Evolutionary conservation across 2,113 vertebrate species (phyloP), one percentile per base, ranked within the genome.

Genomic region (Tupaia chinensis): DNA sequence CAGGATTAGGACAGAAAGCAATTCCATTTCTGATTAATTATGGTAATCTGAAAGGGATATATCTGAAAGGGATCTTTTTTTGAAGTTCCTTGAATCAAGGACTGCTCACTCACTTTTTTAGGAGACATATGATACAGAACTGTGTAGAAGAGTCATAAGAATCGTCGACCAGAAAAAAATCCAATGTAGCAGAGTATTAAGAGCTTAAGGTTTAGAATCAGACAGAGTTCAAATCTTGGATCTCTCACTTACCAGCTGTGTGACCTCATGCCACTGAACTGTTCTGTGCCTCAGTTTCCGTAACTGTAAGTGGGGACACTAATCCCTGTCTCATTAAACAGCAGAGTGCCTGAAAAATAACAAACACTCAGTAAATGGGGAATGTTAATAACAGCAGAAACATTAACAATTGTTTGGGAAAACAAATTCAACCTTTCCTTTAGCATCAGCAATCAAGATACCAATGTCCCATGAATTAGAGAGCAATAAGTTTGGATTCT

Each of bases 271-370:
- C 53, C 73, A 94, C 85, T 78, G 88, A 88, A 87, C n/a, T 86
- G 87, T 72, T 93, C 80, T 95, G 94, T 91, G 91, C 63, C 90
- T 97, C 78, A 66, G 86, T 86, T 94, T 96, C 88, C 92, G 90
- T 87, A 82, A 92, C 70, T 95, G n/a, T 82, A 95, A 92, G 91
- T 65, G 58, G 92, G 79, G 68, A 83, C 77, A 87, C 58, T 73
- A 96, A 74, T 70, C 76, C 72, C 32, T 84, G 29, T 83, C 94
- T 92, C 85, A n/a, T 93, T 87, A 91, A 92, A 85, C 69, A 87
- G 85, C 63, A 96, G 90, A 93, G 32, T n/a, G 73, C 70, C 72
- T 87, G 72, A 80, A 93, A 96, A 95, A 94, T 89, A 95, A 83
- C 66, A 82, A 73, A 89, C 53, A 73, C 89, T 94, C 66, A 86